A percentile compares a stretch with the other conserved stretches of the same genome.
phyloP scores from a whole-genome alignment of 2,113 vertebrate species.

The Otocyon megalotis region DNA sequence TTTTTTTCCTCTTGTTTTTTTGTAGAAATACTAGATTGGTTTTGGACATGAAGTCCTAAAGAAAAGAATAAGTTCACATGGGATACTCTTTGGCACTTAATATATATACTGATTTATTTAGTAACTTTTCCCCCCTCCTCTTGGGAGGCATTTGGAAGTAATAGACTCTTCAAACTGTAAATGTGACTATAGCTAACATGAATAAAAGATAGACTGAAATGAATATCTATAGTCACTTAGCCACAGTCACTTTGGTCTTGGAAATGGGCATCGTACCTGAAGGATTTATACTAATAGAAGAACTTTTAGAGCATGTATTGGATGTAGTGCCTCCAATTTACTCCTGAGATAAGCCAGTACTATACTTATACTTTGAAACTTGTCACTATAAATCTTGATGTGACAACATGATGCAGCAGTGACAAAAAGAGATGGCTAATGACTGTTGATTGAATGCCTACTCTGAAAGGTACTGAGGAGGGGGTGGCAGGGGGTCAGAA shows the following conservation, averaged over 20 bases:
- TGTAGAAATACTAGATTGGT: slow-evolving; percentile 27
- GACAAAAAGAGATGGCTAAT: neutral
- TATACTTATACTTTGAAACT: slow-evolving; percentile 27
- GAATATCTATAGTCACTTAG: slow-evolving; percentile 72
- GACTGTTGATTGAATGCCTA: neutral
- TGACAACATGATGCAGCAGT: neutral
- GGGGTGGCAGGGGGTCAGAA: neutral
- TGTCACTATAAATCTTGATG: slow-evolving; percentile 42
- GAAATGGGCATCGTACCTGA: slow-evolving; percentile 60
- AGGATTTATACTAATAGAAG: slow-evolving; percentile 79
- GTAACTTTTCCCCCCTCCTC: slow-evolving; percentile 48
- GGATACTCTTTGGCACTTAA: slow-evolving; percentile 44
- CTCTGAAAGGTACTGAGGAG: neutral
- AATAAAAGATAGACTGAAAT: slow-evolving; percentile 78
- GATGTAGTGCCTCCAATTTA: slow-evolving; percentile 41
- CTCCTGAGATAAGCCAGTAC: slow-evolving; percentile 20
- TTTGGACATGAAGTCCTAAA: slow-evolving; percentile 9
- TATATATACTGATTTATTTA: slow-evolving; percentile 66
- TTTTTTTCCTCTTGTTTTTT: neutral
- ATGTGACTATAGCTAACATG: slow-evolving; percentile 67
- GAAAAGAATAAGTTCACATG: neutral
- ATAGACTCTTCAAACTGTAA: slow-evolving; percentile 69
- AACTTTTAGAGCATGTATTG: slow-evolving; percentile 33
- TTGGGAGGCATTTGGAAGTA: slow-evolving; percentile 66
- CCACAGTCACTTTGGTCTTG: slow-evolving; percentile 57